Percentiles rank a stretch among this genome's conserved stretches.
phyloP scores from a whole-genome alignment of 2,888 invertebrate genomes.

The Cerastis rubricosa region DNA sequence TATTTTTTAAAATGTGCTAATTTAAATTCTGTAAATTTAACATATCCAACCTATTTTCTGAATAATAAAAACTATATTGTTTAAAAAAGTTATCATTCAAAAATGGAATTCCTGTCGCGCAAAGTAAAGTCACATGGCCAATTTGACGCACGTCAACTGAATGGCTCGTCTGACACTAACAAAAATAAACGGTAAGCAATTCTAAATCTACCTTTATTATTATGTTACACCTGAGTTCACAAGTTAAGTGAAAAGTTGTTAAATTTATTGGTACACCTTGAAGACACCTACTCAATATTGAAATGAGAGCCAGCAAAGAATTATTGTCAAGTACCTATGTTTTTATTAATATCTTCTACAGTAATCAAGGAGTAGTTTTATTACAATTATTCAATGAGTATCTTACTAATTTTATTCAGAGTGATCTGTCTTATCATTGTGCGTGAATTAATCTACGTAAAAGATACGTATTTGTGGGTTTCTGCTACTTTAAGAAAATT shows the following conservation, averaged over 20 bases:
- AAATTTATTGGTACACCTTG: slow-evolving; percentile 23
- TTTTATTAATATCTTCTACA: slow-evolving; percentile 1
- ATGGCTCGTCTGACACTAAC: slow-evolving; percentile 77
- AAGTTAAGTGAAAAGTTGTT: background rate
- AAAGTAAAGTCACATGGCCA: slow-evolving; percentile 82
- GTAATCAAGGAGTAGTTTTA: background rate
- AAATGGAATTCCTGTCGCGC: slow-evolving; percentile 85
- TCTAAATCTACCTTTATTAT: background rate
- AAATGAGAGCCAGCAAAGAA: slow-evolving; percentile 31
- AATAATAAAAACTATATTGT: slow-evolving; percentile 76
- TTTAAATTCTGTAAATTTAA: slow-evolving; percentile 27
- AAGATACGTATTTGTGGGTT: too few species aligned
- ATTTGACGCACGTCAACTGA: slow-evolving; percentile 82
- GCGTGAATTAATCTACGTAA: background rate
- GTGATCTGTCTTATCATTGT: background rate
- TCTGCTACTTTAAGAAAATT: background rate
- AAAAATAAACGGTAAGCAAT: slow-evolving; percentile 81
- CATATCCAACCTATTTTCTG: slow-evolving; percentile 37
- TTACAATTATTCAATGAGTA: background rate
- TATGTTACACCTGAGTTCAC: background rate
- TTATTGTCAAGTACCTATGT: slow-evolving; percentile 23
- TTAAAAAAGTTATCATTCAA: slow-evolving; percentile 61
- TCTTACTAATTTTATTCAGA: background rate
- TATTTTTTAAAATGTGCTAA: slow-evolving; percentile 35
- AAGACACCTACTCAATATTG: background rate